Evolutionary conservation across 1,140 invertebrate genomes (phyloP), one percentile per base, ranked within the genome.

Genomic region (Acromyrmex heyeri): DNA sequence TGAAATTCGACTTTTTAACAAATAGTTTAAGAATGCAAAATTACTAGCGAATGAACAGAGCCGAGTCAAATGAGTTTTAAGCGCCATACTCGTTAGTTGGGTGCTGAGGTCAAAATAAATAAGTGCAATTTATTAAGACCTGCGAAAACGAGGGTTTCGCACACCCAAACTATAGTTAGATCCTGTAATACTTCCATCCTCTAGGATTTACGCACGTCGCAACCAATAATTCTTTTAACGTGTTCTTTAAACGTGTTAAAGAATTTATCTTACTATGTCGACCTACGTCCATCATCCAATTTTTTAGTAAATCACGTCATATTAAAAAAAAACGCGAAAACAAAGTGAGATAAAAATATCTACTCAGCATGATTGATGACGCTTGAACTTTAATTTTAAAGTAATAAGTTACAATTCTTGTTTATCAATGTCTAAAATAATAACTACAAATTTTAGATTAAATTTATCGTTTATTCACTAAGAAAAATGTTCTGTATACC

Each of bases 111-210:
- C 70, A 24, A 76, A 88, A 88, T 89, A 89, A 87, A 88, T 79
- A 86, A 87, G 78, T 65, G 64, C 38, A 76, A 88, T 88, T 88
- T 88, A 88, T 88, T 88, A 88, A 87, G 78, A 50, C 72, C 38
- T 86, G 12, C 34, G 87, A 38, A 27, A 57, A 55, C 30, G 55
- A 30, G 69, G 38, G 77, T 79, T 64, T 76, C 38, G 72, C 65
- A 76, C 72, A 64, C 24, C 48, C 38, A 7, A 21, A 53, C 75
- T 81, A 55, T 6, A 62, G n/a, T 44, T 53, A 59, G 21, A 77
- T 59, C 65, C 8, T n/a, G 48, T 24, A 53, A 44, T n/a, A 59
- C 61, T 87, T 75, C 10, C 53, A 48, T 38, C 53, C 62, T 14
- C 10, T n/a, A n/a, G 18, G 6, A 14, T 48, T 76, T 76, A 44